Evolutionary conservation across 2,797 vertebrate genomes (phyloP).

Genomic region (Malurus leucopterus): DNA sequence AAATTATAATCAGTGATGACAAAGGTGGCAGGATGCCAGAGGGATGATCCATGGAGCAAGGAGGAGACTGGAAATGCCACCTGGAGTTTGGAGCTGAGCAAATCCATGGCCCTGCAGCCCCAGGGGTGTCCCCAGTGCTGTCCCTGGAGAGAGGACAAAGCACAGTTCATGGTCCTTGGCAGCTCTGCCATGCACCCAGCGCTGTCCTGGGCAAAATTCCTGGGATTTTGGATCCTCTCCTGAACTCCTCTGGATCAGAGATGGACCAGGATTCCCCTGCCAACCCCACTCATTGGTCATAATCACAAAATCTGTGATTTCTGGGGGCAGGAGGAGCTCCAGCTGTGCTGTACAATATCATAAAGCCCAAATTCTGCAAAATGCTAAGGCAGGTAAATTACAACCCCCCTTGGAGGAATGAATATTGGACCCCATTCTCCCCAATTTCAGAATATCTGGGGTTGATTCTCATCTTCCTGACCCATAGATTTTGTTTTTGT

Average conservation of each 20-base stretch:
- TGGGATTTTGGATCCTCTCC: not conserved
- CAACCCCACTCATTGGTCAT: fast-evolving
- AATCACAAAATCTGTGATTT: not conserved
- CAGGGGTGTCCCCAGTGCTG: not conserved
- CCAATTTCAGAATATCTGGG: not conserved
- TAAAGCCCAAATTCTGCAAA: not conserved
- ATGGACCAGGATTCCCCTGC: fast-evolving
- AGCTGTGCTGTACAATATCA: not conserved
- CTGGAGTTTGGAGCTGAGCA: not conserved
- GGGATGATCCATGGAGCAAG: not conserved
- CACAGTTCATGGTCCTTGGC: not conserved
- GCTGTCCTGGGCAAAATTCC: not conserved
- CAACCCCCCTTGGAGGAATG: not conserved
- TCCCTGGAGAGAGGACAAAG: not conserved
- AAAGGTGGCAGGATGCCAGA: constrained; percentile 17
- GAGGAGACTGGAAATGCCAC: not conserved
- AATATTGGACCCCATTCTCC: not conserved
- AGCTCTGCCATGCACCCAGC: fast-evolving
- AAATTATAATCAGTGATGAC: not conserved
- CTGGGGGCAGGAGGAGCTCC: not conserved
- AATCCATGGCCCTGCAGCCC: not conserved
- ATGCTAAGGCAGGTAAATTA: not conserved
- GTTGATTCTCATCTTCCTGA: not conserved
- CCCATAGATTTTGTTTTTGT: not conserved
- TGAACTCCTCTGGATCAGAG: not conserved